A percentile compares a stretch with the other conserved stretches of the same genome.
Evolutionary conservation across 2,797 vertebrate genomes (phyloP).

Genomic region (Bradypodion pumilum): DNA sequence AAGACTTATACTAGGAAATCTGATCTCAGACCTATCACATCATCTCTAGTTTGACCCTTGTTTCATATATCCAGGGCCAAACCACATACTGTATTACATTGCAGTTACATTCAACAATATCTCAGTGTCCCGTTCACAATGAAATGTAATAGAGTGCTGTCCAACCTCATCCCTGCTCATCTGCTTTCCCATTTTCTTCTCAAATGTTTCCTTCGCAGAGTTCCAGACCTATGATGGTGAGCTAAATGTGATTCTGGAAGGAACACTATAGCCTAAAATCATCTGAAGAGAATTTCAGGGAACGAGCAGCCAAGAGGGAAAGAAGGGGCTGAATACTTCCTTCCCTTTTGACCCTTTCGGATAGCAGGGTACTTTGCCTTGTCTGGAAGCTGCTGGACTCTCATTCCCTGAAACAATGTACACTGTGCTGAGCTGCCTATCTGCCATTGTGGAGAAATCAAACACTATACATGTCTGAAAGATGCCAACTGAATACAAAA

Average conservation of each 20-base stretch:
- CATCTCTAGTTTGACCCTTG: background rate
- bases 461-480: background rate
- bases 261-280: background rate
- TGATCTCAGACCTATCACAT: background rate
- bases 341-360: background rate
- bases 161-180: background rate
- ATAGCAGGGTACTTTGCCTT: background rate
- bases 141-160: background rate
- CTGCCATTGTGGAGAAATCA: background rate
- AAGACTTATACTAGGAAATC: background rate
- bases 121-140: background rate
- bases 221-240: background rate
- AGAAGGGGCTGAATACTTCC: background rate
- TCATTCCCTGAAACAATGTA: background rate
- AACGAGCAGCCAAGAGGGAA: background rate
- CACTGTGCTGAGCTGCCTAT: background rate
- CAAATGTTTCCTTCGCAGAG: background rate
- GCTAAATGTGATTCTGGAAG: background rate
- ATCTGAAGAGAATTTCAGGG: background rate
- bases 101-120: background rate
- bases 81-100: background rate
- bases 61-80: constrained; percentile 7
- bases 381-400: background rate
- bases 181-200: background rate
- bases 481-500: background rate